Evolutionary conservation across 92 coral and sea anemone species (phyloP).

Genomic region (Paragorgia papillata): DNA sequence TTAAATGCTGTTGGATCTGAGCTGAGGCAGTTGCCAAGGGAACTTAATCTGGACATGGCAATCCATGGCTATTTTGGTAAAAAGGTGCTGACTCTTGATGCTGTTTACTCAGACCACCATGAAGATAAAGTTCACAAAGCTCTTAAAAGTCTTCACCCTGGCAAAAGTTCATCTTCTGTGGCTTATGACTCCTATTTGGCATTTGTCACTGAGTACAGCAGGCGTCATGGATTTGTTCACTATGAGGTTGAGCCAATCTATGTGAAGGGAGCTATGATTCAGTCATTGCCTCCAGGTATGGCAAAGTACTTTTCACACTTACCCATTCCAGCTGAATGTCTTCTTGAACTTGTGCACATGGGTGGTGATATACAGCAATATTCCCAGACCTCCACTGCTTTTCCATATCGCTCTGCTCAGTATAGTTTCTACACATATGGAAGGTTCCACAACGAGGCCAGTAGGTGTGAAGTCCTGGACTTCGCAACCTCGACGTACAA

Average conservation of each 20-base stretch:
- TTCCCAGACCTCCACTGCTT: slow-evolving; percentile 66
- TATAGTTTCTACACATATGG: slow-evolving; percentile 79
- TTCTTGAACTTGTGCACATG: slow-evolving; percentile 84
- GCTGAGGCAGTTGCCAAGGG: slow-evolving; percentile 61
- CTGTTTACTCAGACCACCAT: slow-evolving; percentile 75
- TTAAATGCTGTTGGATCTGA: slow-evolving; percentile 56
- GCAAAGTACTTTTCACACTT: slow-evolving; percentile 65
- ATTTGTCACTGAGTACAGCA: slow-evolving; percentile 79
- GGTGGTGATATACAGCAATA: slow-evolving; percentile 73
- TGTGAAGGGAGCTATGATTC: slow-evolving; percentile 76
- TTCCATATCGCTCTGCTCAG: slow-evolving; percentile 67
- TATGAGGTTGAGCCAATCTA: slow-evolving; percentile 80
- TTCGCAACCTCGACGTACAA: slow-evolving; percentile 79
- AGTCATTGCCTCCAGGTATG: slow-evolving; percentile 56
- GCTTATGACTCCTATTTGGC: slow-evolving; percentile 61
- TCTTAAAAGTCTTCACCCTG: slow-evolving; percentile 70
- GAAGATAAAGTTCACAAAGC: slow-evolving; percentile 62
- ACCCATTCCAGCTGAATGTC: slow-evolving; percentile 71
- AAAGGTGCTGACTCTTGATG: slow-evolving; percentile 71
- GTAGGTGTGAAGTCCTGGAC: slow-evolving; percentile 55
- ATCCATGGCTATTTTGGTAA: slow-evolving; percentile 82
- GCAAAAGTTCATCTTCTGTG: slow-evolving; percentile 38
- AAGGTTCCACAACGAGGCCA: slow-evolving; percentile 56
- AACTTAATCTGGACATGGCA: slow-evolving; percentile 80
- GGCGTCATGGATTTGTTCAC: slow-evolving; percentile 87